These are phyloP conservation scores for Cynopterus brachyotis DNA, from an alignment of 2,113 vertebrate genomes.

Conservation along the genomic window DNA sequence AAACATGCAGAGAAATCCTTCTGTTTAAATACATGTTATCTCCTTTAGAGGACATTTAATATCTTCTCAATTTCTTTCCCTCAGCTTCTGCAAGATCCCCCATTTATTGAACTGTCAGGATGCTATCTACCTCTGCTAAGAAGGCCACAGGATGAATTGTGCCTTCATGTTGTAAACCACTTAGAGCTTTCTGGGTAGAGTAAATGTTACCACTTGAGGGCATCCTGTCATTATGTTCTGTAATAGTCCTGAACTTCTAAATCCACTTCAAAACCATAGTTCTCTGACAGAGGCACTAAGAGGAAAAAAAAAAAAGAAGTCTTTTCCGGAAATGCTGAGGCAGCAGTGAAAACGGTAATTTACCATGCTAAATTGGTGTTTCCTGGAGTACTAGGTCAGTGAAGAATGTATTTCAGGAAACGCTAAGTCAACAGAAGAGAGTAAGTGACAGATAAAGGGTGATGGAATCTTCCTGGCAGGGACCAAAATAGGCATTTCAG, in stretches of 20 bases:
- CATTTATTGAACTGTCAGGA: neutral
- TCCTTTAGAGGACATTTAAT: neutral
- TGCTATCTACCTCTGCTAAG: neutral
- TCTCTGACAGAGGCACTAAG: conserved; percentile 16
- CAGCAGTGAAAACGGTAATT: conserved; percentile 67
- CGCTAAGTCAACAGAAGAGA: conserved; percentile 59
- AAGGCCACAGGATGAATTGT: neutral
- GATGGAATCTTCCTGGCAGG: conserved; percentile 42
- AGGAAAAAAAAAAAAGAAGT: conserved; percentile 3
- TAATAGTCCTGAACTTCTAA: conserved; percentile 38
- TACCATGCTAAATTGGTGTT: conserved; percentile 68
- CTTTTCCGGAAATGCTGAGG: conserved; percentile 66
- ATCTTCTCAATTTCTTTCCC: neutral
- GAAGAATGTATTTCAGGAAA: conserved; percentile 70
- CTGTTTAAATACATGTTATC: neutral
- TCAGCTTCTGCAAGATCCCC: neutral
- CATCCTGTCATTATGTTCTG: conserved; percentile 84
- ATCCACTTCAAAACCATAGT: conserved; percentile 57
- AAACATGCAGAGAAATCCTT: neutral
- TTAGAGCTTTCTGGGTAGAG: conserved; percentile 76
- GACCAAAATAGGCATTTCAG: conserved; percentile 1
- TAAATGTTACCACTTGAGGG: conserved; percentile 87
- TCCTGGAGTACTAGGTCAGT: conserved; percentile 65
- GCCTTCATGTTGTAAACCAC: neutral
- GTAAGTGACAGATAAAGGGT: conserved; percentile 14